phyloP scores from a whole-genome alignment of 2,888 invertebrate genomes.

The Tethea ocularis region DNA sequence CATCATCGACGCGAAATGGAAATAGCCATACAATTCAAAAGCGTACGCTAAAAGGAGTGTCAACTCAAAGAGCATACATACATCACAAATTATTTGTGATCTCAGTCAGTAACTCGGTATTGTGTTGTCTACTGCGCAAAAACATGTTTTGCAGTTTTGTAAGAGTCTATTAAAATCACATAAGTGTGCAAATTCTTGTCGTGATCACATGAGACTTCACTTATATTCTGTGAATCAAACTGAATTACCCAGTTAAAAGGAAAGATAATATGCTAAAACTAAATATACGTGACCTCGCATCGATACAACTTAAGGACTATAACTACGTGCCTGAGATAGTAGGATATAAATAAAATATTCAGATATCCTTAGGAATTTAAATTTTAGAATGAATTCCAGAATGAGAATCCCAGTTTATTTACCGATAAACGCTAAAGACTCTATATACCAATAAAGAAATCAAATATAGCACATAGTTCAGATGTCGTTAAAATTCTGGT shows the following conservation, averaged over 20 bases:
- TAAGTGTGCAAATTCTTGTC: conserved; percentile 14
- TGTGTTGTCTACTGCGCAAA: conserved; percentile 43
- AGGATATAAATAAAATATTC: not conserved
- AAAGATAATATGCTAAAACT: not conserved
- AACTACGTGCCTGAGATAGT: not conserved
- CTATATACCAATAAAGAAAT: not conserved
- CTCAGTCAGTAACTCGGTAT: conserved; percentile 21
- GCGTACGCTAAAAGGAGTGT: conserved; percentile 33
- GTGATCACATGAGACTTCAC: not conserved
- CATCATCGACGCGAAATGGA: conserved; percentile 23
- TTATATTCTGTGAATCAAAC: not conserved
- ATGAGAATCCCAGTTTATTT: not conserved
- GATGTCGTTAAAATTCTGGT: conserved; percentile 15
- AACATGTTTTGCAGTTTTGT: conserved; percentile 37
- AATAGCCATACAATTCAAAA: conserved; percentile 6
- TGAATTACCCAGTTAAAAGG: not conserved
- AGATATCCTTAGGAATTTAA: not conserved
- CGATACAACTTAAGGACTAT: not conserved
- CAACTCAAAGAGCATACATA: conserved; percentile 29
- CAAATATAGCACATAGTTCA: conserved; percentile 2
- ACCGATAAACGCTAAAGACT: not conserved
- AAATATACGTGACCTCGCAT: not conserved
- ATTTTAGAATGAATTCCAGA: too few species aligned
- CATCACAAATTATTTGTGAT: conserved; percentile 41
- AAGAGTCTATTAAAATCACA: conserved; percentile 20